Evolutionary conservation across 2,888 invertebrate species (phyloP).

Genomic region (Caenorhabditis japonica): DNA sequence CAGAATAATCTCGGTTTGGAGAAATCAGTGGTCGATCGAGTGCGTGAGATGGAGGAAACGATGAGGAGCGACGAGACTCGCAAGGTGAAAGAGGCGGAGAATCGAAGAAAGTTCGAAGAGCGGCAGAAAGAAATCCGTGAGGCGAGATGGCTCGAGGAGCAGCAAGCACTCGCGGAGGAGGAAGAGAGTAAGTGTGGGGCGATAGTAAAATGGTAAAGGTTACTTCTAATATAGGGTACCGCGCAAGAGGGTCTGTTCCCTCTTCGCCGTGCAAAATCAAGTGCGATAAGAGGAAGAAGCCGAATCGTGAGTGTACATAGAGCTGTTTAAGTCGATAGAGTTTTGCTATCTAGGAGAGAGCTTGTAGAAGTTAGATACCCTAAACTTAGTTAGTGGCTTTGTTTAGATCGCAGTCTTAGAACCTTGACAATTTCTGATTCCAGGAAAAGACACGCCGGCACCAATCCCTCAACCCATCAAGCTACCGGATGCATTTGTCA

Average conservation of each 20-base stretch:
- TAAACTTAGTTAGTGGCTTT: neutral
- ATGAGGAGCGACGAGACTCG: conserved; percentile 20
- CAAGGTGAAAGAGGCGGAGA: conserved; percentile 16
- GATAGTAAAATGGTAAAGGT: neutral
- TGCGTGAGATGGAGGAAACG: conserved; percentile 38
- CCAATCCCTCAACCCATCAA: conserved; percentile 29
- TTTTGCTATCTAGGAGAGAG: neutral
- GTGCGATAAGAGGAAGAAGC: conserved; percentile 31
- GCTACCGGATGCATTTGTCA: conserved; percentile 19
- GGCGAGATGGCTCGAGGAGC: conserved; percentile 9
- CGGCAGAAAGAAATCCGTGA: conserved; percentile 32
- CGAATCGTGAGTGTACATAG: conserved; percentile 21
- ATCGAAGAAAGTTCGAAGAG: conserved; percentile 6
- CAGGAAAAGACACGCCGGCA: conserved; percentile 47
- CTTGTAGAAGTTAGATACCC: neutral
- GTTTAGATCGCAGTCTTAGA: too few species aligned
- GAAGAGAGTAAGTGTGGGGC: conserved; percentile 11
- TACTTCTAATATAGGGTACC: too few species aligned
- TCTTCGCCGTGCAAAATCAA: conserved; percentile 42
- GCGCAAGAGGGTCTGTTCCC: conserved; percentile 7
- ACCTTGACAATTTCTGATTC: too few species aligned
- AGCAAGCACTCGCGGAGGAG: conserved; percentile 12
- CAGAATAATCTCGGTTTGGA: conserved; percentile 43
- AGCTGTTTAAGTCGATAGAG: too few species aligned
- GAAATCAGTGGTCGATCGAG: conserved; percentile 38